Conservation (phyloP, 2,888 invertebrate species). For the Stenolophus ochropezus region DNA sequence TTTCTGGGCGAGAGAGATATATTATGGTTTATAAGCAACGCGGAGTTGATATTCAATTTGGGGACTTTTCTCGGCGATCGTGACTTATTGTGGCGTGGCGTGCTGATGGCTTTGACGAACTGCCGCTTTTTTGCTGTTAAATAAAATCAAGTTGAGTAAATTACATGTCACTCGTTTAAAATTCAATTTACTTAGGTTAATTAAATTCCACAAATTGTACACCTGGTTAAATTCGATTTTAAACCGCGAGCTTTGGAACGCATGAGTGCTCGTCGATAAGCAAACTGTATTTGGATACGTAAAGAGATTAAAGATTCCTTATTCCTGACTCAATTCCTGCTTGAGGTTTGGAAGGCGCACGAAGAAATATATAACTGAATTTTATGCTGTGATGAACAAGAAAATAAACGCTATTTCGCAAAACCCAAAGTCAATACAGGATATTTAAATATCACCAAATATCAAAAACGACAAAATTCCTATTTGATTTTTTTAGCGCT, state of each 20-base stretch:
- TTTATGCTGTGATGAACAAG: slow-evolving; percentile 7
- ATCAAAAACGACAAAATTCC: neutral
- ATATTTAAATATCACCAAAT: slow-evolving; percentile 23
- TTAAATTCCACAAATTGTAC: slow-evolving; percentile 17
- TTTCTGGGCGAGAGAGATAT: slow-evolving; percentile 29
- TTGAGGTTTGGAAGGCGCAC: neutral
- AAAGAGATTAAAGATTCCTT: slow-evolving; percentile 26
- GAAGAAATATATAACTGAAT: slow-evolving; percentile 38
- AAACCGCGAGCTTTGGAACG: neutral
- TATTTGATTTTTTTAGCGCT: neutral
- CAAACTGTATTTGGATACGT: slow-evolving; percentile 24
- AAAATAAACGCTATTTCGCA: neutral
- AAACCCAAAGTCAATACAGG: slow-evolving; percentile 2
- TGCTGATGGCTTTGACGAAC: slow-evolving; percentile 5
- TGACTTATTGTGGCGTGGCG: slow-evolving; percentile 39
- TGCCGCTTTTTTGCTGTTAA: neutral
- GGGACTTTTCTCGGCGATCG: slow-evolving; percentile 8
- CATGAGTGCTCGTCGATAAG: slow-evolving; percentile 2
- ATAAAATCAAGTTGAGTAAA: slow-evolving; percentile 35
- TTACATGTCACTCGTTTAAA: slow-evolving; percentile 39
- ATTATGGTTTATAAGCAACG: slow-evolving; percentile 46
- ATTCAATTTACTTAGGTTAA: slow-evolving; percentile 43
- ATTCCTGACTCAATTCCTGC: neutral
- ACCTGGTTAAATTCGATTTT: slow-evolving; percentile 40
- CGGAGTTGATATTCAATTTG: slow-evolving; percentile 48